These are phyloP conservation scores for Tenualosa thibaudeaui DNA, from an alignment of 2,797 vertebrate genomes.

Conservation along the genomic window DNA sequence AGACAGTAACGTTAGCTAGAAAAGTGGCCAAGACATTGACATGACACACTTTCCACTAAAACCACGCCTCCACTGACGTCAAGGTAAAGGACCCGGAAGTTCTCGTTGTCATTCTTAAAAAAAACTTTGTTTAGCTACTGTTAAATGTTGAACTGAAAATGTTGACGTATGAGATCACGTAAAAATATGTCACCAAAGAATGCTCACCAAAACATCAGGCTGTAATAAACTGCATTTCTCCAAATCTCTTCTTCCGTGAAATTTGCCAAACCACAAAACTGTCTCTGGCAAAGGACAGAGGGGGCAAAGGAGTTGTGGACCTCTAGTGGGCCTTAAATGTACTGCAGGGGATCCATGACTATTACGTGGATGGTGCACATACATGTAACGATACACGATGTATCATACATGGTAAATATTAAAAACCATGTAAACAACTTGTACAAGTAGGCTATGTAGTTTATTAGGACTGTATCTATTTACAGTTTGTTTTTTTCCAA, in stretches of 20 bases:
- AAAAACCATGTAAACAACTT: too few relatives aligned
- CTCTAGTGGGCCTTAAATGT: neutral
- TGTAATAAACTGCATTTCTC: neutral
- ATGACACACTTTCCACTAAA: neutral
- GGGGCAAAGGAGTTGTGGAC: neutral
- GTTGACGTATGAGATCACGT: too few relatives aligned
- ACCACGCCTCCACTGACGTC: constrained; percentile 11
- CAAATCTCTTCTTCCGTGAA: neutral
- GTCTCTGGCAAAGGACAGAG: neutral
- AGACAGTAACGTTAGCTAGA: neutral
- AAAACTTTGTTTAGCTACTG: too few relatives aligned
- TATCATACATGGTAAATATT: too few relatives aligned
- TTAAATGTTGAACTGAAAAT: too few relatives aligned
- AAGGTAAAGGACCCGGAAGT: constrained; percentile 7
- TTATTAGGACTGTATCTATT: too few relatives aligned
- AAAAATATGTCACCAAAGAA: neutral
- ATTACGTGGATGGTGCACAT: neutral
- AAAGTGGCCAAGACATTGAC: neutral
- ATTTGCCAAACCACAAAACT: neutral
- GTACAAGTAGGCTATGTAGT: too few relatives aligned
- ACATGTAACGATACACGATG: neutral
- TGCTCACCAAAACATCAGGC: neutral
- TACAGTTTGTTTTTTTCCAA: too few relatives aligned
- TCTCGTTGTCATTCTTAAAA: neutral
- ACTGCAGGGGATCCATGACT: neutral